These are phyloP conservation scores for Zhuqinia jingwanae DNA, from an alignment of 2,888 invertebrate genomes.

Conservation along the genomic window DNA sequence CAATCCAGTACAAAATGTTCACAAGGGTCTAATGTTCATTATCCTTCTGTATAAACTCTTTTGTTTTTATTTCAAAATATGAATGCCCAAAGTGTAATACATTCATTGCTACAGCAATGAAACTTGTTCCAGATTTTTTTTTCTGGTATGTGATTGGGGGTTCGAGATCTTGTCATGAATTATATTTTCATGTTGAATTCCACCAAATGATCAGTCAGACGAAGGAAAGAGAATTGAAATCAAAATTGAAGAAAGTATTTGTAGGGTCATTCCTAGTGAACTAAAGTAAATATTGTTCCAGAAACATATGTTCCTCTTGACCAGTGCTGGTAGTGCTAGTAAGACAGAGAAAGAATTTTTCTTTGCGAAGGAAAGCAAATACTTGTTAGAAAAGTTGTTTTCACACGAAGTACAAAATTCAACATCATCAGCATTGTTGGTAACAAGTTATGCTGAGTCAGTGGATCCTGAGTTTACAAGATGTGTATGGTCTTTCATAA, in stretches of 20 bases:
- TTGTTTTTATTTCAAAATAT: too few relatives aligned
- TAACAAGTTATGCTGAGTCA: slow-evolving; percentile 12
- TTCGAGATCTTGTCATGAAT: too few relatives aligned
- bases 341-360: neutral
- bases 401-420: neutral
- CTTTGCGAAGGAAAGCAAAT: slow-evolving; percentile 10
- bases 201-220: too few relatives aligned
- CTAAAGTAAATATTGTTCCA: slow-evolving; percentile 26
- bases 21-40: too few relatives aligned
- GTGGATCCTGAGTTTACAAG: neutral
- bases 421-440: slow-evolving; percentile 7
- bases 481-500: neutral
- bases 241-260: slow-evolving; percentile 1
- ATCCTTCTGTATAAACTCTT: too few relatives aligned
- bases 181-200: too few relatives aligned
- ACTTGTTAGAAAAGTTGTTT: neutral
- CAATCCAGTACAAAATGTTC: too few relatives aligned
- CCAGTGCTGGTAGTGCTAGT: neutral
- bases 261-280: neutral
- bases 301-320: slow-evolving; percentile 1
- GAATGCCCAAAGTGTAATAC: too few relatives aligned
- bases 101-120: too few relatives aligned
- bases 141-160: too few relatives aligned
- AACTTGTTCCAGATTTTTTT: too few relatives aligned
- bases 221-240: neutral